Percentiles rank a stretch among this genome's conserved stretches.
Conservation (phyloP, 2,797 vertebrate species). For the Spheniscus humboldti region DNA sequence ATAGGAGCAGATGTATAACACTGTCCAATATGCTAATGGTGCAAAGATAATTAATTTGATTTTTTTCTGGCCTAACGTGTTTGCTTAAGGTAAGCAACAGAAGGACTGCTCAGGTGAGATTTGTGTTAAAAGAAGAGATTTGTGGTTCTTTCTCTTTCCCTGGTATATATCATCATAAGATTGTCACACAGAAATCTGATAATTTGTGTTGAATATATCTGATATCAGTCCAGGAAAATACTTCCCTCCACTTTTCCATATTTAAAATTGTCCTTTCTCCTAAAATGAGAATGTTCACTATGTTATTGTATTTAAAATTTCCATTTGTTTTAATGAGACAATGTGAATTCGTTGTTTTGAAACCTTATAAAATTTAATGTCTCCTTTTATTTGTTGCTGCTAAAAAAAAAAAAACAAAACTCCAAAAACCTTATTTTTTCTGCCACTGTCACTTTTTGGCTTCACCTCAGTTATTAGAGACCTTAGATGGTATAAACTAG, state of each 20-base stretch:
- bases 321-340: not conserved
- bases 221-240: not conserved
- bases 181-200: not conserved
- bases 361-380: not conserved
- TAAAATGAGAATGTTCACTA: not conserved
- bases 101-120: not conserved
- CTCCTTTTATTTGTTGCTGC: not conserved
- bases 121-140: not conserved
- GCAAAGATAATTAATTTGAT: not conserved
- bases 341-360: not conserved
- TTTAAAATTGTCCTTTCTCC: not conserved
- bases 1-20: not conserved
- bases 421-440: fast-evolving
- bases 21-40: not conserved
- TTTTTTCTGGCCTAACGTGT: not conserved
- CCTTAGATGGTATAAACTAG: not conserved
- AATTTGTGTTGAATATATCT: not conserved
- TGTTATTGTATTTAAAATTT: not conserved
- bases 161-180: not conserved
- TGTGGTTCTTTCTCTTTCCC: not conserved
- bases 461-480: not conserved
- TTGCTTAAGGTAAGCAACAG: not conserved
- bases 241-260: not conserved
- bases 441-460: not conserved
- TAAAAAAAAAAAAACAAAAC: not conserved